phyloP scores from a whole-genome alignment of 2,113 vertebrate genomes.

The Rhynchomys soricoides region DNA sequence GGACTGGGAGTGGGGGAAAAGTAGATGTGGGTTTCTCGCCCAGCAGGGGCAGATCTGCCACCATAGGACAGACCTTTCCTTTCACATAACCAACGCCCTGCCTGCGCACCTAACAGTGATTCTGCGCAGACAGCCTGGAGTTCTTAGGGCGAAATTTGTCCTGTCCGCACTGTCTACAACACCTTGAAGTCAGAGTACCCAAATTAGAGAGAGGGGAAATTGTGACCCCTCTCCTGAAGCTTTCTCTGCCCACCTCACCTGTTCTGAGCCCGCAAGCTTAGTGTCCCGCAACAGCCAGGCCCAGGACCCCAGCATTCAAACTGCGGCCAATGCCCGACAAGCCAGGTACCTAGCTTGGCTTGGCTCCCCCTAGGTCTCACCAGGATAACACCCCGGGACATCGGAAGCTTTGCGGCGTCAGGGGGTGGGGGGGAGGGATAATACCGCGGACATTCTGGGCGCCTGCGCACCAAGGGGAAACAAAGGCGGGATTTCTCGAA shows the following conservation, averaged over 20 bases:
- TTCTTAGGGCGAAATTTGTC: conserved; percentile 22
- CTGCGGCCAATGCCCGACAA: fast-evolving
- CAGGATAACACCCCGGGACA: not conserved
- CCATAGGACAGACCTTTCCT: not conserved
- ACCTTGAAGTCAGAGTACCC: not conserved
- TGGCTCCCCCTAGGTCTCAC: not conserved
- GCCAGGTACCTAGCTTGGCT: not conserved
- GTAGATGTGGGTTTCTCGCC: not conserved
- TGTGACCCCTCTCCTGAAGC: not conserved
- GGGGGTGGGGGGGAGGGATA: not conserved
- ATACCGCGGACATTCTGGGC: not conserved
- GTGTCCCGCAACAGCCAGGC: not conserved
- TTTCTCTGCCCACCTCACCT: conserved; percentile 32
- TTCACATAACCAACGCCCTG: conserved; percentile 21
- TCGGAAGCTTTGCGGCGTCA: not conserved
- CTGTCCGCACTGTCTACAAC: not conserved
- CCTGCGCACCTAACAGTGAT: not conserved
- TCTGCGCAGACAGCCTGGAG: not conserved
- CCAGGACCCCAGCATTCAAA: not conserved
- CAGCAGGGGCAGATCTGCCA: not conserved
- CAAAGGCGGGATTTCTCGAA: not conserved
- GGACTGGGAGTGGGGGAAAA: not conserved
- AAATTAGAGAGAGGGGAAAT: not conserved
- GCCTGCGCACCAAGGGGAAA: not conserved
- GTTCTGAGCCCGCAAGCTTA: not conserved